Conservation (phyloP, 1,140 invertebrate species). For the Calephelis nemesis region DNA sequence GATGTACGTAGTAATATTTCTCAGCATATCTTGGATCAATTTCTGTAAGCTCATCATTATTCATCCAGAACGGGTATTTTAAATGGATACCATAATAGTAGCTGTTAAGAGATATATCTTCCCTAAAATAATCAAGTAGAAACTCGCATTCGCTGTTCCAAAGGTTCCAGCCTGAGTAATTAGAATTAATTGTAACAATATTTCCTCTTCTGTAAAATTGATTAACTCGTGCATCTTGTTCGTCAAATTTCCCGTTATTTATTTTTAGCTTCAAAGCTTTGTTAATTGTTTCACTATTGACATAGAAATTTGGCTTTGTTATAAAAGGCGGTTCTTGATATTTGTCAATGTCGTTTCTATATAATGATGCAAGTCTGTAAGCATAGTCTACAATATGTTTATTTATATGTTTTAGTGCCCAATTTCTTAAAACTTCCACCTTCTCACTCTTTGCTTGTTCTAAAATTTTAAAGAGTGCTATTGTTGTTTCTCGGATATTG, state of each 20-base stretch:
- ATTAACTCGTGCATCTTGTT: conserved; percentile 42
- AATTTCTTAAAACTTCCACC: conserved; percentile 37
- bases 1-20: conserved; percentile 80
- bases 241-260: conserved; percentile 42
- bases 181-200: conserved; percentile 66
- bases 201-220: conserved; percentile 49
- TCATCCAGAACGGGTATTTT: conserved; percentile 84
- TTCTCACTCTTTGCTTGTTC: conserved; percentile 40
- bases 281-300: conserved; percentile 57
- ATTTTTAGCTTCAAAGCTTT: conserved; percentile 55
- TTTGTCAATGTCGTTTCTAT: conserved; percentile 35
- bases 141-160: conserved; percentile 78
- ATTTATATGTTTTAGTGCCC: conserved; percentile 51
- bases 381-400: conserved; percentile 56
- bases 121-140: conserved; percentile 85
- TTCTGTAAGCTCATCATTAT: conserved; percentile 76
- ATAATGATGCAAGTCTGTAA: conserved; percentile 39
- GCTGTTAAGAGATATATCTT: conserved; percentile 86
- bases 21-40: conserved; percentile 81
- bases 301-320: conserved; percentile 58
- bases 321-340: conserved; percentile 52
- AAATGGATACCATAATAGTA: conserved; percentile 85
- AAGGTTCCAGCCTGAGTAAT: conserved; percentile 80
- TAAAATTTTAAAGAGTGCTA: conserved; percentile 53
- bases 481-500: conserved; percentile 55